Percentiles rank a stretch among this genome's conserved stretches.
These are phyloP conservation scores for Embiotoca jacksoni DNA, from an alignment of 2,113 vertebrate species.

Conservation along the genomic window DNA sequence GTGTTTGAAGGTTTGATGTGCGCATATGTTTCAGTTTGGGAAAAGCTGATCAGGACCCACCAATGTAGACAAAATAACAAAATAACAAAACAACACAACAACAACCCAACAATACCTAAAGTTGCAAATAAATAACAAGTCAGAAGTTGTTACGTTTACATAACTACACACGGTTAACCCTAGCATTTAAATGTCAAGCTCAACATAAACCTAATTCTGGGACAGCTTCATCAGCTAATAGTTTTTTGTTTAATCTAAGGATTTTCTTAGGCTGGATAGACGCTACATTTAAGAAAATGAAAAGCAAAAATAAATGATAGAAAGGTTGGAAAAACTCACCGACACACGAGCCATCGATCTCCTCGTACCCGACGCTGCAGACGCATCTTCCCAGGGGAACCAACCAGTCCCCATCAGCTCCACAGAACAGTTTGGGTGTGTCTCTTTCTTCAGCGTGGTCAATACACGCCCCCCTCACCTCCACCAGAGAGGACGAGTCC, in stretches of 20 bases:
- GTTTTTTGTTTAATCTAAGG: background rate
- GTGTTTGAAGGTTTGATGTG: background rate
- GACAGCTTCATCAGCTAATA: background rate
- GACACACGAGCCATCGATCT: conserved; percentile 90
- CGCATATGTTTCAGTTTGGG: background rate
- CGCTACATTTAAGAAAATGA: background rate
- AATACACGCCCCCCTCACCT: conserved; percentile 94
- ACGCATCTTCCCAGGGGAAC: conserved; percentile 95
- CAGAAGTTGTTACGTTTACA: background rate
- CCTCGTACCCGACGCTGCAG: conserved; percentile 94
- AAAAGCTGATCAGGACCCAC: background rate
- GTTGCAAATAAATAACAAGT: background rate
- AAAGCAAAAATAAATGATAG: background rate
- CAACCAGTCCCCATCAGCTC: conserved; percentile 96
- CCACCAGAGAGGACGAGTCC: conserved; percentile 95
- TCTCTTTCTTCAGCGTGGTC: conserved; percentile 95
- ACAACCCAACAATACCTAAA: background rate
- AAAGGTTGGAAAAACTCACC: conserved; percentile 83
- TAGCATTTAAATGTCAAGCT: background rate
- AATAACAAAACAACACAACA: background rate
- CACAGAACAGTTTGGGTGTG: conserved; percentile 95
- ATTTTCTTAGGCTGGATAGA: background rate
- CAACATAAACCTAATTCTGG: background rate
- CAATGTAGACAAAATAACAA: background rate
- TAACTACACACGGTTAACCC: background rate